These are phyloP conservation scores for Empis livida DNA, from an alignment of 2,888 invertebrate genomes.

Conservation along the genomic window DNA sequence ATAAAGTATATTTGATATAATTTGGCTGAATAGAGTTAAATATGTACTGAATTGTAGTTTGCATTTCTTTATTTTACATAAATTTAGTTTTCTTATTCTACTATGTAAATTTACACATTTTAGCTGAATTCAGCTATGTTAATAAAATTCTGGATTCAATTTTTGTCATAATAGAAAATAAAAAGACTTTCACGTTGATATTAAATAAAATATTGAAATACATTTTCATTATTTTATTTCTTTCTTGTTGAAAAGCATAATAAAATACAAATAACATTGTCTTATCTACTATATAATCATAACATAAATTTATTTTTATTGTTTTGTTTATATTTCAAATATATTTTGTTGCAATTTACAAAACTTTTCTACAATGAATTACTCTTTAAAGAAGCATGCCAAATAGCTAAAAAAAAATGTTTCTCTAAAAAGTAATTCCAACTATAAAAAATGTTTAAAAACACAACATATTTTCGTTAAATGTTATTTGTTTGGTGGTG, in stretches of 20 bases:
- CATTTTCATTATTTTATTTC: too few relatives aligned
- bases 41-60: too few relatives aligned
- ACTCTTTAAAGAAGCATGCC: background rate
- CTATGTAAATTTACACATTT: too few relatives aligned
- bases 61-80: too few relatives aligned
- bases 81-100: too few relatives aligned
- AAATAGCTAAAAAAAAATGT: background rate
- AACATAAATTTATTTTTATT: too few relatives aligned
- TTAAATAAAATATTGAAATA: too few relatives aligned
- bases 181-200: background rate
- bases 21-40: too few relatives aligned
- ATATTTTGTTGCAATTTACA: background rate
- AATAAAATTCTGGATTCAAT: background rate
- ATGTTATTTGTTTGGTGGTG: background rate
- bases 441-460: background rate
- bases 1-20: too few relatives aligned
- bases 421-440: background rate
- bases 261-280: too few relatives aligned
- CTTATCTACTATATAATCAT: too few relatives aligned
- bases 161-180: background rate
- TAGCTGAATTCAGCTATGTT: background rate
- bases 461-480: background rate
- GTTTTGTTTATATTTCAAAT: background rate
- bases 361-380: background rate
- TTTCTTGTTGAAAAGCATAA: too few relatives aligned